A percentile compares a stretch with the other conserved stretches of the same genome.
Conservation (phyloP, 2,888 invertebrate species). For the Melanchra persicariae region DNA sequence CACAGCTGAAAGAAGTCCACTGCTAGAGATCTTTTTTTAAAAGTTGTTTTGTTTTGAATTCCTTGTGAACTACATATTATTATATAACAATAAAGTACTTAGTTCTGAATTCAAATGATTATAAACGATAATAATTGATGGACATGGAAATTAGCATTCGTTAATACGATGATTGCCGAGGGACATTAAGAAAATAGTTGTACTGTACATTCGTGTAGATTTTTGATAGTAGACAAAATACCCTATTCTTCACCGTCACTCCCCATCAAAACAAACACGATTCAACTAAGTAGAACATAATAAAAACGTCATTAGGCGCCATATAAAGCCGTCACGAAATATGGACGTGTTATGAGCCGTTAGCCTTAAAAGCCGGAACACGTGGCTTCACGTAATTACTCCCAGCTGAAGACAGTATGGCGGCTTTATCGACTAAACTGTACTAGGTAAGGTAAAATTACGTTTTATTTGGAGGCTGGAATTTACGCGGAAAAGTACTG, state of each 20-base stretch:
- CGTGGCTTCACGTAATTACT: constrained; percentile 56
- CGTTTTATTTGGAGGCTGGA: neutral
- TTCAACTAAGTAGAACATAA: constrained; percentile 8
- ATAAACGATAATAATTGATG: too few species aligned
- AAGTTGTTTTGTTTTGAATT: too few species aligned
- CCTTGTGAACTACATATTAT: too few species aligned
- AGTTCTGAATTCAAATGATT: too few species aligned
- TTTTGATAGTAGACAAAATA: neutral
- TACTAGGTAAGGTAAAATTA: neutral
- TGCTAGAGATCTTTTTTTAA: too few species aligned
- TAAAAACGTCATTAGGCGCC: constrained; percentile 35
- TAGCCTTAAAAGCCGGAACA: constrained; percentile 53
- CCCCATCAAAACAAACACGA: constrained; percentile 38
- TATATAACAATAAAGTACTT: too few species aligned
- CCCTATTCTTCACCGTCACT: neutral
- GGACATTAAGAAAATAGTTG: too few species aligned
- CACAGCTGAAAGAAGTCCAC: too few species aligned
- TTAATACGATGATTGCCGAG: too few species aligned
- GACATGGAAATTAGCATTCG: too few species aligned
- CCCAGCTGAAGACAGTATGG: constrained; percentile 20
- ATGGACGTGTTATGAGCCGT: constrained; percentile 47
- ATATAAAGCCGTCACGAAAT: constrained; percentile 31
- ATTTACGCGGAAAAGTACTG: neutral
- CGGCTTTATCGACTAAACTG: constrained; percentile 18
- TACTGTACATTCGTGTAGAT: too few species aligned